Percentiles rank a stretch among this genome's conserved stretches.
phyloP scores from a whole-genome alignment of 2,797 vertebrate species.

The Mycteria americana region DNA sequence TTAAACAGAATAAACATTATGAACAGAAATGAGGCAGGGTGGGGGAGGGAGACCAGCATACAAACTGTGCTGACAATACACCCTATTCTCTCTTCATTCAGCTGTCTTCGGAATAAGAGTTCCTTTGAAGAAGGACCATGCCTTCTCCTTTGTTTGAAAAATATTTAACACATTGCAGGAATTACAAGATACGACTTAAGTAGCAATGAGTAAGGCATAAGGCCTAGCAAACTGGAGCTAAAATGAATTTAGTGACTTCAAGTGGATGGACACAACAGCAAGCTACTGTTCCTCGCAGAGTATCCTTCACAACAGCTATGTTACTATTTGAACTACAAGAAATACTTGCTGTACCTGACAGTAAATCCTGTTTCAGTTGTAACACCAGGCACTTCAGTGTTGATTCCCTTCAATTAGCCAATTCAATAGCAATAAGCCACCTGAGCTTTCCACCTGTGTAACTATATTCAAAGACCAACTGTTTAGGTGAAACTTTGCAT shows the following conservation, averaged over 20 bases:
- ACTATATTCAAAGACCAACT: background rate
- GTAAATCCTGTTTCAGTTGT: background rate
- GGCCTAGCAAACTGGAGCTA: background rate
- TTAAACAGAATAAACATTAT: constrained; percentile 28
- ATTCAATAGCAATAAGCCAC: background rate
- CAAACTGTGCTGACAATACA: constrained; percentile 1
- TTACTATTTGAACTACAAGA: background rate
- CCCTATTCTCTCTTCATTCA: background rate
- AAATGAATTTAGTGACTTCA: background rate
- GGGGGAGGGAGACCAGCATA: background rate
- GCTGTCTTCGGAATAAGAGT: background rate
- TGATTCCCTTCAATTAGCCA: background rate
- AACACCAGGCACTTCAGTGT: background rate
- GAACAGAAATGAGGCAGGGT: background rate
- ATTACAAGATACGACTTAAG: background rate
- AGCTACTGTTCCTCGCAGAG: background rate
- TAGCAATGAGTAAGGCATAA: background rate
- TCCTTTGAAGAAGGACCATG: background rate
- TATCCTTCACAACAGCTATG: background rate
- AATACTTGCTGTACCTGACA: background rate
- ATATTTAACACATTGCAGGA: background rate
- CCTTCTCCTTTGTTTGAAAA: background rate
- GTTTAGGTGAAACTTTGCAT: background rate
- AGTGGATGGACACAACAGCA: background rate
- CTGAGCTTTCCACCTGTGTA: background rate